These are phyloP conservation scores for Netelia inedita DNA, from an alignment of 2,888 invertebrate genomes.

Conservation along the genomic window DNA sequence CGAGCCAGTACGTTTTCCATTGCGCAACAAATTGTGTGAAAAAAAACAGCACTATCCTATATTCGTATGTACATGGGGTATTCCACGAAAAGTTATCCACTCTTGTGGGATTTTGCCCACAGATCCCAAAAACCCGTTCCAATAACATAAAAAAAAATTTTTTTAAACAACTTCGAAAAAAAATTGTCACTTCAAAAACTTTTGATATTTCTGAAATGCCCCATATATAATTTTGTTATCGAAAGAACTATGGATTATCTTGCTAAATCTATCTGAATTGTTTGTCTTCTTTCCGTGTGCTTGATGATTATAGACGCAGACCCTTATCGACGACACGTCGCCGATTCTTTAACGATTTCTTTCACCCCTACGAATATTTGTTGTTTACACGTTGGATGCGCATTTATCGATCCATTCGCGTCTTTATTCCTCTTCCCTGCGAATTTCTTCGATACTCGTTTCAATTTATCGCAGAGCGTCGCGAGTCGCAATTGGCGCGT, in stretches of 20 bases:
- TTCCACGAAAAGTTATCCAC: not conserved
- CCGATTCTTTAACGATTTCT: no score
- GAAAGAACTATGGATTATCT: not conserved
- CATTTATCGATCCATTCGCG: not conserved
- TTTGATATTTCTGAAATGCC: constrained; percentile 2
- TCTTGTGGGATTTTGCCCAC: constrained; percentile 2
- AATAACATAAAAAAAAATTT: not conserved
- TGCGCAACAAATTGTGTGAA: constrained; percentile 29
- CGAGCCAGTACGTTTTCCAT: constrained; percentile 60
- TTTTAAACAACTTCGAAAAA: not conserved
- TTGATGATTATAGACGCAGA: not conserved
- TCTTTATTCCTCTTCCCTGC: not conserved
- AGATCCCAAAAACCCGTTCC: no score
- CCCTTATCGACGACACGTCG: no score
- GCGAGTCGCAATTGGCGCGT: not conserved
- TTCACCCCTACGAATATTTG: constrained; percentile 20
- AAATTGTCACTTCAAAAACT: not conserved
- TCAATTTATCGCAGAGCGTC: not conserved
- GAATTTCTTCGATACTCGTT: not conserved
- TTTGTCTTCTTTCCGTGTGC: constrained; percentile 7
- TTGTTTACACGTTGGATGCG: not conserved
- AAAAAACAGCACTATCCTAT: not conserved
- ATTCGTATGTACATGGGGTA: not conserved
- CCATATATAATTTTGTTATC: constrained; percentile 1
- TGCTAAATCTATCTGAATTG: not conserved